A percentile compares a stretch with the other conserved stretches of the same genome.
Conservation (phyloP, 2,113 vertebrate genomes). For the Panthera tigris region DNA sequence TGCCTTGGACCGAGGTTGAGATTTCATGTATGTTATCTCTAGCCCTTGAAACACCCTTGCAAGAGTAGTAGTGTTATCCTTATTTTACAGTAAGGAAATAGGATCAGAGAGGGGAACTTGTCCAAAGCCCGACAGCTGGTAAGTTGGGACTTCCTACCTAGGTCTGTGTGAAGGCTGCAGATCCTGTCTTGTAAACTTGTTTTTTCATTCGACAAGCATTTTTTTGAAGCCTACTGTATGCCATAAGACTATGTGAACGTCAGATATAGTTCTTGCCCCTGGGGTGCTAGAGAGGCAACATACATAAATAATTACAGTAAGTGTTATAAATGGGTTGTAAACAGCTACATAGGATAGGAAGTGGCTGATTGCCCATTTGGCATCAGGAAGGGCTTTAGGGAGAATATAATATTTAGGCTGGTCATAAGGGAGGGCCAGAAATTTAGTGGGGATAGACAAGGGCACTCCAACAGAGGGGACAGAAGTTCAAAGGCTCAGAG, state of each 20-base stretch:
- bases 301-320: not conserved
- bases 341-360: not conserved
- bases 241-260: not conserved
- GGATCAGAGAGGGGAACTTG: not conserved
- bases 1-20: not conserved
- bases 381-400: not conserved
- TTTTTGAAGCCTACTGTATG: not conserved
- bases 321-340: not conserved
- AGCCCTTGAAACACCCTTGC: not conserved
- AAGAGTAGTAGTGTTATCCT: not conserved
- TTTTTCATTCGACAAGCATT: not conserved
- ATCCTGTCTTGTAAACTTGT: not conserved
- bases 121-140: not conserved
- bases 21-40: not conserved
- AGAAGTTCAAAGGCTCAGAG: not conserved
- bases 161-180: not conserved
- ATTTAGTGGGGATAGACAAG: not conserved
- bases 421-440: not conserved
- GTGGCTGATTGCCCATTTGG: not conserved
- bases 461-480: not conserved
- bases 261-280: not conserved
- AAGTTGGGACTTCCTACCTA: not conserved
- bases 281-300: not conserved
- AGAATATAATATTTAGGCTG: not conserved
- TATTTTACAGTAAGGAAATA: not conserved